These are phyloP conservation scores for Ageneiosus marmoratus DNA, from an alignment of 2,113 vertebrate genomes.

Conservation along the genomic window DNA sequence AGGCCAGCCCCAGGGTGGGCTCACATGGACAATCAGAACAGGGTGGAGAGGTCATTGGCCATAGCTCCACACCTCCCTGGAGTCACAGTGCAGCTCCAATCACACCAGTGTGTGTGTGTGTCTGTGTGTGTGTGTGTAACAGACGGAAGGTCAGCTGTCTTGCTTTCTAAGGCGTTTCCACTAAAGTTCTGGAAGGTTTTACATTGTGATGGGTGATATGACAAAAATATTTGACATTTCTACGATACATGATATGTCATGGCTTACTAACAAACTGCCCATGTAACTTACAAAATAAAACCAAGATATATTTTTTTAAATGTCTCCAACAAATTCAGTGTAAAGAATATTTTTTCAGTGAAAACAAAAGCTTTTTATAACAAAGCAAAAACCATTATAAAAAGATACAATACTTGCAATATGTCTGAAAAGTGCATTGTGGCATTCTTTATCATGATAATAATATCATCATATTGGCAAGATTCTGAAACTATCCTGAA, in stretches of 20 bases:
- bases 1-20: slow-evolving; percentile 39
- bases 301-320: background rate
- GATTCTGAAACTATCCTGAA: background rate
- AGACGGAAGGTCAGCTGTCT: slow-evolving; percentile 1
- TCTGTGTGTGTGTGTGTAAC: slow-evolving; percentile 4
- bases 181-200: background rate
- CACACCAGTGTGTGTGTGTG: slow-evolving; percentile 7
- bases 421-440: background rate
- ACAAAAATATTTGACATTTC: slow-evolving; percentile 5
- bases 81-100: slow-evolving; percentile 34
- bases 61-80: background rate
- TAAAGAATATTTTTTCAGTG: background rate
- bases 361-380: background rate
- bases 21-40: slow-evolving; percentile 38
- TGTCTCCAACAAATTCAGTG: background rate
- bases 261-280: background rate
- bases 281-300: background rate
- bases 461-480: background rate
- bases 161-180: background rate
- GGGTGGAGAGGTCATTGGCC: slow-evolving; percentile 34
- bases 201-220: background rate
- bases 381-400: background rate
- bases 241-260: background rate
- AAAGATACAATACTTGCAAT: background rate
- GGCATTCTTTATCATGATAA: background rate